A percentile compares a stretch with the other conserved stretches of the same genome.
phyloP scores from a whole-genome alignment of 1,140 invertebrate species.

The Drosophila santomea region DNA sequence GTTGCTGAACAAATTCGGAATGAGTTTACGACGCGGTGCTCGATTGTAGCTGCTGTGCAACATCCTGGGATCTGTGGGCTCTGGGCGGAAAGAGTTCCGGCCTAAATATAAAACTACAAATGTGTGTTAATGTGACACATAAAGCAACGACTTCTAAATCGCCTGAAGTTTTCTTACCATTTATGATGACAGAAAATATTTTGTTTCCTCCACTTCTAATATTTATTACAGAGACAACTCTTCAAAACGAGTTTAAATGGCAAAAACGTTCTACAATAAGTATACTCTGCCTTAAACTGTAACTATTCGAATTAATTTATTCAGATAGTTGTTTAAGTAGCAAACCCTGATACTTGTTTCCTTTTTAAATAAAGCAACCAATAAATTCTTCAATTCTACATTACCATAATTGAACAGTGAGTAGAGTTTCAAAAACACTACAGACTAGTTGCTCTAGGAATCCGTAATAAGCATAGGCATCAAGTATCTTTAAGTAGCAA shows the following conservation, averaged over 20 bases:
- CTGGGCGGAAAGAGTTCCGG: background rate
- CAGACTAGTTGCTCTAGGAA: background rate
- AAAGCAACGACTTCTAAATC: background rate
- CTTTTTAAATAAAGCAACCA: background rate
- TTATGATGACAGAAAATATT: too few relatives aligned
- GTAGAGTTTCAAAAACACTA: background rate
- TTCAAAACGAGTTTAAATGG: background rate
- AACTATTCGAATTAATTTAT: too few relatives aligned
- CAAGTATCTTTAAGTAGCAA: conserved; percentile 7
- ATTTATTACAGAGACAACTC: background rate
- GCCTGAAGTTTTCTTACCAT: background rate
- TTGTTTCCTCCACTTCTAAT: too few relatives aligned
- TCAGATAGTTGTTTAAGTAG: too few relatives aligned
- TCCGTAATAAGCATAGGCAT: background rate
- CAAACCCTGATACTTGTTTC: too few relatives aligned
- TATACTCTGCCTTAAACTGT: background rate
- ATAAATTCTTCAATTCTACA: background rate
- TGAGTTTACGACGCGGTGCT: conserved; percentile 56
- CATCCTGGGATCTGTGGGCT: conserved; percentile 26
- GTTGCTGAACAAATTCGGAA: conserved; percentile 61
- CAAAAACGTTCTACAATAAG: too few relatives aligned
- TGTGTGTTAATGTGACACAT: background rate
- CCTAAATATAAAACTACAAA: background rate
- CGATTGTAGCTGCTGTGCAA: conserved; percentile 54
- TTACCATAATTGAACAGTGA: background rate